Percentiles rank a stretch among this genome's conserved stretches.
Conservation (phyloP, 2,888 invertebrate species). For the Hyposoter didymator region DNA sequence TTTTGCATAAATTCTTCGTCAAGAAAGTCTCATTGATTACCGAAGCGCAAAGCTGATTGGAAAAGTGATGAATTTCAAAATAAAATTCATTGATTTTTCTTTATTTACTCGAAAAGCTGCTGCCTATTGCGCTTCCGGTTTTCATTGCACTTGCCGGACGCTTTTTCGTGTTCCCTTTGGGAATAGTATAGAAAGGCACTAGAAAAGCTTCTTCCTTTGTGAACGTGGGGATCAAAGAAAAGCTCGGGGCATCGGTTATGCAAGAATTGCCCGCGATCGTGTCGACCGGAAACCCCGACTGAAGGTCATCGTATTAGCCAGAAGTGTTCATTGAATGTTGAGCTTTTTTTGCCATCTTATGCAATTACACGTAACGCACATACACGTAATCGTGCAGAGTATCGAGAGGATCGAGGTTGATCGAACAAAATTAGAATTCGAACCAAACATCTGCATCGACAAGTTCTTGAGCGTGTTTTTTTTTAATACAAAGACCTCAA, state of each 20-base stretch:
- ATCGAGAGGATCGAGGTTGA: neutral
- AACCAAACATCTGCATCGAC: neutral
- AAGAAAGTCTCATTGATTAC: neutral
- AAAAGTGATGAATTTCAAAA: neutral
- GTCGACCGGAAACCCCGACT: conserved; percentile 32
- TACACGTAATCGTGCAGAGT: neutral
- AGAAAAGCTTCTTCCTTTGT: conserved; percentile 15
- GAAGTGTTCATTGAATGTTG: neutral
- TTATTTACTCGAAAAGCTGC: neutral
- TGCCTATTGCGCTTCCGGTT: neutral
- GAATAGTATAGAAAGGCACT: conserved; percentile 3
- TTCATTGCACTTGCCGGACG: neutral
- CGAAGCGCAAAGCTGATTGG: neutral
- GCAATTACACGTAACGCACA: neutral
- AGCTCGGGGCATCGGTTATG: conserved; percentile 13
- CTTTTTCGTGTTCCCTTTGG: neutral
- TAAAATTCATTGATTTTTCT: neutral
- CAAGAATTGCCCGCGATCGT: conserved; percentile 5
- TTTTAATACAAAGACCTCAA: neutral
- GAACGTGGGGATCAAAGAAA: conserved; percentile 19
- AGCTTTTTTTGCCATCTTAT: conserved; percentile 2
- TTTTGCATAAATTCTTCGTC: neutral
- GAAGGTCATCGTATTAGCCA: conserved; percentile 29
- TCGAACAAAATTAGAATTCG: neutral
- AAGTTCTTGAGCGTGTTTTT: neutral